These are phyloP conservation scores for Trissolcus basalis DNA, from an alignment of 1,140 invertebrate genomes.

Conservation along the genomic window DNA sequence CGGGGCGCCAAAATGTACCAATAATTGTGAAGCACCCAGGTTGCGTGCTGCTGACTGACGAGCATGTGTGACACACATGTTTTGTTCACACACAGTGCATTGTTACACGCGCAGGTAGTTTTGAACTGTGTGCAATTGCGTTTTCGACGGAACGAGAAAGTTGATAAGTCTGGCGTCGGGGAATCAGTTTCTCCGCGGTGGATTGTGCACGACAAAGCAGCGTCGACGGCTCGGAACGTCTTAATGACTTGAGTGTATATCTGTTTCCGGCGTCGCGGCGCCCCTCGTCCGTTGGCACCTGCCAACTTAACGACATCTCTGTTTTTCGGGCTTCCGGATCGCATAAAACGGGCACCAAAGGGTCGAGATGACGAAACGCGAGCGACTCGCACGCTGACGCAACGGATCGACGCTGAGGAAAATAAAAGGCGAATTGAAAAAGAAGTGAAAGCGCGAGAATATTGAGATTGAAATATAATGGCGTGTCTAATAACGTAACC, in stretches of 20 bases:
- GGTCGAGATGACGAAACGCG: constrained; percentile 22
- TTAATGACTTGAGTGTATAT: constrained; percentile 59
- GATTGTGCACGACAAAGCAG: constrained; percentile 27
- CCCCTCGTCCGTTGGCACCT: constrained; percentile 7
- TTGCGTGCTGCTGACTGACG: too few relatives aligned
- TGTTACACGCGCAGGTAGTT: neutral
- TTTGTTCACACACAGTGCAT: neutral
- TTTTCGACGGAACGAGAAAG: constrained; percentile 2
- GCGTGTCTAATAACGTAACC: constrained; percentile 38
- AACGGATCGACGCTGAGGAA: constrained; percentile 13
- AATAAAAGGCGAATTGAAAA: constrained; percentile 31
- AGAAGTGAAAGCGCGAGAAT: constrained; percentile 54
- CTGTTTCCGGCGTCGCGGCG: constrained; percentile 53
- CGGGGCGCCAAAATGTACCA: too few relatives aligned
- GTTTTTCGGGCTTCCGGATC: constrained; percentile 70
- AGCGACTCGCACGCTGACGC: neutral
- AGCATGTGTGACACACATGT: neutral
- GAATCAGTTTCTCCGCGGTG: neutral
- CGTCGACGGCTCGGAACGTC: constrained; percentile 49
- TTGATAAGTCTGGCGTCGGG: neutral
- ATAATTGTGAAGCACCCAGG: neutral
- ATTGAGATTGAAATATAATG: constrained; percentile 26
- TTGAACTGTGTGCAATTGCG: too few relatives aligned
- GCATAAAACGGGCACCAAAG: constrained; percentile 57
- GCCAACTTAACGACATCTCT: constrained; percentile 64